phyloP scores from a whole-genome alignment of 2,113 vertebrate genomes.

The Psammodynastes pulverulentus region DNA sequence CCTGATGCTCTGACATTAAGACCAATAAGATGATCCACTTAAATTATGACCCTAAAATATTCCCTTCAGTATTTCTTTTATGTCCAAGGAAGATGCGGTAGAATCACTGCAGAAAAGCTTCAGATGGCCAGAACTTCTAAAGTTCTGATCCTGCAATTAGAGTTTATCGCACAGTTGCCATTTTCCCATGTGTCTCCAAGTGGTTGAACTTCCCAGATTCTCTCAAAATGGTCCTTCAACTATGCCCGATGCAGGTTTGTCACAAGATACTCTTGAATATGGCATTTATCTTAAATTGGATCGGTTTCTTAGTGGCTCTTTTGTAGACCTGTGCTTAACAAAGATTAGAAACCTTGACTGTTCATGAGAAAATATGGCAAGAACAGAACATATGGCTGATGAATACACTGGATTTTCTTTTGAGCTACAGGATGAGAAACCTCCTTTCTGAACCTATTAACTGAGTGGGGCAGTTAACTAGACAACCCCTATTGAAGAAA shows the following conservation, averaged over 20 bases:
- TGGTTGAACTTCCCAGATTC: not conserved
- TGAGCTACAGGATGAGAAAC: not conserved
- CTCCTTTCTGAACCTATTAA: not conserved
- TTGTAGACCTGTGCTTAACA: not conserved
- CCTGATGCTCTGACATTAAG: not conserved
- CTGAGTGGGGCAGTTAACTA: not conserved
- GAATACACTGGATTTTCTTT: not conserved
- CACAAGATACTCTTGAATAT: not conserved
- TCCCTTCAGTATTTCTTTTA: not conserved
- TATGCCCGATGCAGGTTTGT: not conserved
- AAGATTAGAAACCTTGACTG: not conserved
- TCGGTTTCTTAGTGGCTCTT: not conserved
- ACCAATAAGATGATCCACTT: not conserved
- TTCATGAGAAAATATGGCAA: not conserved
- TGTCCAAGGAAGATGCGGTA: not conserved
- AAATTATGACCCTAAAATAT: not conserved
- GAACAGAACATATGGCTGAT: not conserved
- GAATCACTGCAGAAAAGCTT: not conserved
- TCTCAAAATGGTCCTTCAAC: not conserved
- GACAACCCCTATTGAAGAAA: not conserved
- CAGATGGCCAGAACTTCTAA: not conserved
- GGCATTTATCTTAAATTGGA: not conserved
- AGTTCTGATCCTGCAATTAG: not conserved
- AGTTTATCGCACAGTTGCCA: not conserved
- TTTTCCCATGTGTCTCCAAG: not conserved